Evolutionary conservation across 2,888 invertebrate species (phyloP).

Genomic region (Orthosia cruda): DNA sequence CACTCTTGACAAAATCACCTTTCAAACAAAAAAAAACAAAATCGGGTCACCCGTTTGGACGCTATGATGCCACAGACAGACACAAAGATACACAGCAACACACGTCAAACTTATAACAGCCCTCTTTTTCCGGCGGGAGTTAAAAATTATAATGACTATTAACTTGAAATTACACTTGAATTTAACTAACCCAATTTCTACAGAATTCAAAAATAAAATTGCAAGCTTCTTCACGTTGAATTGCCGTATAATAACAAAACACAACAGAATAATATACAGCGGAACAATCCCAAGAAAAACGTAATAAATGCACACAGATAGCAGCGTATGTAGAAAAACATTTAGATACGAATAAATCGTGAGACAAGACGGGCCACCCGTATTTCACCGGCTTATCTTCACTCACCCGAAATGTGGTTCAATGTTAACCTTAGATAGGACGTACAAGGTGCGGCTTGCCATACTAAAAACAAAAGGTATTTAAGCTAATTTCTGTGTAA

Average conservation of each 20-base stretch:
- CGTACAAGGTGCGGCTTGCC: conserved; percentile 48
- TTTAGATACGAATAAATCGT: conserved; percentile 68
- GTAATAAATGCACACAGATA: conserved; percentile 41
- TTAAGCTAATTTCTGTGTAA: conserved; percentile 70
- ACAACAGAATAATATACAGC: not conserved
- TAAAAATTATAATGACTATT: not conserved
- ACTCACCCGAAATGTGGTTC: conserved; percentile 66
- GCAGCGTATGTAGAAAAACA: conserved; percentile 55
- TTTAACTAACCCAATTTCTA: not conserved
- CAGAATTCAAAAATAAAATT: not conserved
- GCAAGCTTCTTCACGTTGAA: conserved; percentile 12
- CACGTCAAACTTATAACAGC: too few relatives aligned
- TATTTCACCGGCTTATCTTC: conserved; percentile 70
- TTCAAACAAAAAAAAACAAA: too few relatives aligned
- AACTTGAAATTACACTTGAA: not conserved
- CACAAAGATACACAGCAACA: too few relatives aligned
- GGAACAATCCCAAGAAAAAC: conserved; percentile 16
- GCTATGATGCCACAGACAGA: too few relatives aligned
- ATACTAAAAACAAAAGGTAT: conserved; percentile 66
- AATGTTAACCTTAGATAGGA: conserved; percentile 64
- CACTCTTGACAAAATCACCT: too few relatives aligned
- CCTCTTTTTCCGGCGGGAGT: too few relatives aligned
- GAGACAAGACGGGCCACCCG: conserved; percentile 59
- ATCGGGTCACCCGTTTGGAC: too few relatives aligned
- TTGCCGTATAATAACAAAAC: not conserved